Conservation (phyloP, 23 tunicate species). For the Ciona savignyi region DNA sequence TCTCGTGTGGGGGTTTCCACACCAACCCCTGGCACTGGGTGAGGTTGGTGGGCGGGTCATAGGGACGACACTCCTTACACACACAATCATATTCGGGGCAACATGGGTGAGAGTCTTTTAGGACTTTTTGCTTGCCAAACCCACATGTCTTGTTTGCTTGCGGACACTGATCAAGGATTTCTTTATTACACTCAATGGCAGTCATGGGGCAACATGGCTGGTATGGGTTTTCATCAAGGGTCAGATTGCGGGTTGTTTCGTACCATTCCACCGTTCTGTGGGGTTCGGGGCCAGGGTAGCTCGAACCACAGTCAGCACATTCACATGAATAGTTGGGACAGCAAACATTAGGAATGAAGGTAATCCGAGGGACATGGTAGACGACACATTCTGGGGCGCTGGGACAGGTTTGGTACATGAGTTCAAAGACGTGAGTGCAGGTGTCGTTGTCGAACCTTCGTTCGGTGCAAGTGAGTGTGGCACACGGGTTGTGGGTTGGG, state of each 20-base stretch:
- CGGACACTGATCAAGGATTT: not conserved
- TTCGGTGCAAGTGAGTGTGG: conserved; percentile 1
- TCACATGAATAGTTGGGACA: conserved; percentile 21
- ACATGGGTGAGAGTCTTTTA: conserved; percentile 1
- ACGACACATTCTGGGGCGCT: not conserved
- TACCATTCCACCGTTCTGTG: conserved; percentile 17
- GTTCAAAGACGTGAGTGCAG: conserved; percentile 13
- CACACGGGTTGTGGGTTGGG: conserved; percentile 21
- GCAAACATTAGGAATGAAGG: conserved; percentile 2
- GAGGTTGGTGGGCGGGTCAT: not conserved
- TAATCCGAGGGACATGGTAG: conserved; percentile 4
- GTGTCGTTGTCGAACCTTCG: not conserved
- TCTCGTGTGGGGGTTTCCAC: not conserved
- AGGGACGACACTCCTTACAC: conserved; percentile 4
- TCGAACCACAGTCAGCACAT: conserved; percentile 22
- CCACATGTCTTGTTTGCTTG: not conserved
- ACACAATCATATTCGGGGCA: conserved; percentile 7
- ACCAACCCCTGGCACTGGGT: conserved; percentile 3
- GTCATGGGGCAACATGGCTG: conserved; percentile 22
- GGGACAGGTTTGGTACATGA: conserved; percentile 6
- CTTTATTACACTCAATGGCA: conserved; percentile 16
- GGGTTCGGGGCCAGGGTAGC: conserved; percentile 10
- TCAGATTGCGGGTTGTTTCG: conserved; percentile 1
- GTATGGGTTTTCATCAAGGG: conserved; percentile 23
- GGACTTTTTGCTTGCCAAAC: not conserved